Conservation (phyloP, 2,888 invertebrate genomes). For the Lithophane socia region DNA sequence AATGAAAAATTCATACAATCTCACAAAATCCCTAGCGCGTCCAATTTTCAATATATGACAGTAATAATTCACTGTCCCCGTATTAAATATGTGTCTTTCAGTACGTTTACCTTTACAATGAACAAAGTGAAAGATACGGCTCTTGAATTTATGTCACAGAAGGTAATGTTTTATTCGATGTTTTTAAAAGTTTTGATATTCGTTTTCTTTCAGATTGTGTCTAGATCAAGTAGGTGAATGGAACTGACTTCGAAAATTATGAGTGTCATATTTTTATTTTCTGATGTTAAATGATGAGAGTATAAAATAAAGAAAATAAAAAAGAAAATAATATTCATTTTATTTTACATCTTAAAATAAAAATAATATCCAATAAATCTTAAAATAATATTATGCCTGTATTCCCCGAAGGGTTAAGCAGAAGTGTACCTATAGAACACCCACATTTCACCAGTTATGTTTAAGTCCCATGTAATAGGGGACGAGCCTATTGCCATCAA, state of each 20-base stretch:
- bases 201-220: neutral
- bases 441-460: too few relatives aligned
- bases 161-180: neutral
- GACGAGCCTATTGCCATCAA: too few relatives aligned
- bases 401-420: too few relatives aligned
- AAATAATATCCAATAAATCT: too few relatives aligned
- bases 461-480: too few relatives aligned
- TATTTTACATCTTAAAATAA: too few relatives aligned
- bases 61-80: conserved; percentile 52
- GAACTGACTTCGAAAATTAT: neutral
- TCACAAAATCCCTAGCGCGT: conserved; percentile 35
- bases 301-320: too few relatives aligned
- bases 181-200: neutral
- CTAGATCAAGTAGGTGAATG: neutral
- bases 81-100: conserved; percentile 13
- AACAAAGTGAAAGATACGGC: conserved; percentile 16
- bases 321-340: too few relatives aligned
- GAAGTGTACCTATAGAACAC: too few relatives aligned
- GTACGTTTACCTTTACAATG: conserved; percentile 37
- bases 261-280: too few relatives aligned
- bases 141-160: conserved; percentile 3
- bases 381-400: too few relatives aligned
- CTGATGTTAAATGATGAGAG: too few relatives aligned
- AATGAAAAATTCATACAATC: conserved; percentile 52
- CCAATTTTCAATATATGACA: conserved; percentile 61